Evolutionary conservation across 2,797 vertebrate genomes (phyloP).

Genomic region (Sylvia borin): DNA sequence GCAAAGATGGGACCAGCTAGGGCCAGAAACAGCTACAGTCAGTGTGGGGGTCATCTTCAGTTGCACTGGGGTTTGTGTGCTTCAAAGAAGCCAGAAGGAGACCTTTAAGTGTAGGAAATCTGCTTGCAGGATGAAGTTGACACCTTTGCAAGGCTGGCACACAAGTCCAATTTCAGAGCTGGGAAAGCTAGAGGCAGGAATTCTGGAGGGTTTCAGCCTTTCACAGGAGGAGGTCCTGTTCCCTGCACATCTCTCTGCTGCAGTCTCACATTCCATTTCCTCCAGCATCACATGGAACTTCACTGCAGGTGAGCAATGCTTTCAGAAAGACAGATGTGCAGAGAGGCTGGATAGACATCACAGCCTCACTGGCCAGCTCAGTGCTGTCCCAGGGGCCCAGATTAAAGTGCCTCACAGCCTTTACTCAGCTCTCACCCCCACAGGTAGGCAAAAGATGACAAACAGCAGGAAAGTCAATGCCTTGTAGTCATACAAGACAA

Average conservation of each 20-base stretch:
- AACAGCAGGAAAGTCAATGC: not conserved
- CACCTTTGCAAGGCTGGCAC: fast-evolving
- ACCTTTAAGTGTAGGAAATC: not conserved
- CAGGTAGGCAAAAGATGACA: not conserved
- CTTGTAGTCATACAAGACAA: not conserved
- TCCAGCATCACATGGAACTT: not conserved
- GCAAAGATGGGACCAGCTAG: not conserved
- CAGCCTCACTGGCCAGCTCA: not conserved
- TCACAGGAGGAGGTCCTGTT: not conserved
- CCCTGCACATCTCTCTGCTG: not conserved
- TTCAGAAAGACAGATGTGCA: not conserved
- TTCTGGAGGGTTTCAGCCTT: not conserved
- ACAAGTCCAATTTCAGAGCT: not conserved
- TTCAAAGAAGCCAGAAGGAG: not conserved
- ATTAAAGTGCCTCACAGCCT: not conserved
- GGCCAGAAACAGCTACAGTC: not conserved
- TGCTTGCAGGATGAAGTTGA: not conserved
- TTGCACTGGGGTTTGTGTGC: not conserved
- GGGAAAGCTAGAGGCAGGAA: not conserved
- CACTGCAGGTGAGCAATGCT: not conserved
- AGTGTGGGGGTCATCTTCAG: not conserved
- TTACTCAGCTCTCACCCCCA: not conserved
- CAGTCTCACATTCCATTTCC: not conserved
- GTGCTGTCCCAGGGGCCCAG: not conserved
- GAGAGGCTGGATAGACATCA: not conserved